These are phyloP conservation scores for Prinia subflava DNA, from an alignment of 2,113 vertebrate genomes.

Conservation along the genomic window DNA sequence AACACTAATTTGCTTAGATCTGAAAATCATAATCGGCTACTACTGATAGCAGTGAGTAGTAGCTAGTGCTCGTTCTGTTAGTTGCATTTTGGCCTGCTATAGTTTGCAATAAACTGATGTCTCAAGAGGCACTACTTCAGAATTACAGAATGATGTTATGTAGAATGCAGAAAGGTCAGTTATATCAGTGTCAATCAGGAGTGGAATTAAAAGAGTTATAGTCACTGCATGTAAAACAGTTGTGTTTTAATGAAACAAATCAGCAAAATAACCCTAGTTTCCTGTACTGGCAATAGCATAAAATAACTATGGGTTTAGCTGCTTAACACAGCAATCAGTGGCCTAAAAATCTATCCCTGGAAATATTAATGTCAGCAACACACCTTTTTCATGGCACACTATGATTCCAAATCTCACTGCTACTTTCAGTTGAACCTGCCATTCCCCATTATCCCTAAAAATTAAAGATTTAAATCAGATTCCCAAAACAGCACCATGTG, in stretches of 20 bases:
- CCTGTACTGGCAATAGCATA: background rate
- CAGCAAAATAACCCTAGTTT: background rate
- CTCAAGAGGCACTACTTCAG: background rate
- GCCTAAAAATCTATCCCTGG: background rate
- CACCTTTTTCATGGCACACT: background rate
- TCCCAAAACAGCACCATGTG: too few relatives aligned
- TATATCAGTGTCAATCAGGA: background rate
- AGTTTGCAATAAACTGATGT: slow-evolving; percentile 14
- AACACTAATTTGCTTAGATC: background rate
- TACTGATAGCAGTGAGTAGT: background rate
- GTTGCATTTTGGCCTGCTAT: background rate
- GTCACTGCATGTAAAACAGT: background rate
- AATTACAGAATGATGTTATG: background rate
- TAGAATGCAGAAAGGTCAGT: background rate
- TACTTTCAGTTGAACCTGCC: background rate
- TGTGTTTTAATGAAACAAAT: background rate
- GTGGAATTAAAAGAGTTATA: background rate
- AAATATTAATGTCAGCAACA: background rate
- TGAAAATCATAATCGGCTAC: background rate
- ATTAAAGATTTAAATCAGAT: background rate
- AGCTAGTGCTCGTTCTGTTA: background rate
- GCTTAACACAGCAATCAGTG: background rate
- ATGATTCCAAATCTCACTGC: background rate
- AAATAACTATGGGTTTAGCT: background rate
- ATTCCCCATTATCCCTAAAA: background rate